Conservation (phyloP, 2,797 vertebrate species). For the Cuculus canorus region DNA sequence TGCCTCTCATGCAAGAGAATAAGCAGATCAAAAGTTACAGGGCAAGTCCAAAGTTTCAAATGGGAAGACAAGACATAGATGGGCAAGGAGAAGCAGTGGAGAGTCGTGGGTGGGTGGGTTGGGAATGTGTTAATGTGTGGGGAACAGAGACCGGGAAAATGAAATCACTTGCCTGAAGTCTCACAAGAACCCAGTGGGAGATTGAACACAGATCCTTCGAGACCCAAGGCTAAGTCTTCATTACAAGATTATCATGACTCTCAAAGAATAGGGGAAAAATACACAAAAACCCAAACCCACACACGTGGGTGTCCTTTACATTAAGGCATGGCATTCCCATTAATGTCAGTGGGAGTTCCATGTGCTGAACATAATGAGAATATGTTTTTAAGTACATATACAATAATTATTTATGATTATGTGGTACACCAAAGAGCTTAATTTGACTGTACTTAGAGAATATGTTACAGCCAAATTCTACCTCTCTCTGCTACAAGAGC, state of each 20-base stretch:
- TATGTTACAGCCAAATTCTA: conserved; percentile 39
- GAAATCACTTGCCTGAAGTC: not conserved
- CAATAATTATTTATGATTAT: conserved; percentile 52
- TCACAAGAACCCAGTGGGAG: not conserved
- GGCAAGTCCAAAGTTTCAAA: not conserved
- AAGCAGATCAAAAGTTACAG: not conserved
- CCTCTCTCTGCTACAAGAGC: conserved; percentile 13
- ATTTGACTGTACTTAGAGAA: conserved; percentile 57
- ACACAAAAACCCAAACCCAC: not conserved
- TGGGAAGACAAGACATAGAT: not conserved
- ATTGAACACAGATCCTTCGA: not conserved
- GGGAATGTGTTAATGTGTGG: not conserved
- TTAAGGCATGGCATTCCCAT: conserved; percentile 32
- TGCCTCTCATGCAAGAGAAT: not conserved
- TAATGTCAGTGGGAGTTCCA: conserved; percentile 51
- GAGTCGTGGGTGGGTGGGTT: not conserved
- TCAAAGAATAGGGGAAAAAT: not conserved
- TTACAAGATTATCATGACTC: not conserved
- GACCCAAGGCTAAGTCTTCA: conserved; percentile 4
- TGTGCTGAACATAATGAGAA: not conserved
- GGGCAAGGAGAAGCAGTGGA: not conserved
- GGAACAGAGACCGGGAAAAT: not conserved
- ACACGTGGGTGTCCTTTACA: conserved; percentile 34
- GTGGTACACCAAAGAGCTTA: conserved; percentile 45
- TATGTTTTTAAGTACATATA: conserved; percentile 48